These are phyloP conservation scores for Blomia tropicalis DNA, from an alignment of 2,888 invertebrate genomes.

Conservation along the genomic window DNA sequence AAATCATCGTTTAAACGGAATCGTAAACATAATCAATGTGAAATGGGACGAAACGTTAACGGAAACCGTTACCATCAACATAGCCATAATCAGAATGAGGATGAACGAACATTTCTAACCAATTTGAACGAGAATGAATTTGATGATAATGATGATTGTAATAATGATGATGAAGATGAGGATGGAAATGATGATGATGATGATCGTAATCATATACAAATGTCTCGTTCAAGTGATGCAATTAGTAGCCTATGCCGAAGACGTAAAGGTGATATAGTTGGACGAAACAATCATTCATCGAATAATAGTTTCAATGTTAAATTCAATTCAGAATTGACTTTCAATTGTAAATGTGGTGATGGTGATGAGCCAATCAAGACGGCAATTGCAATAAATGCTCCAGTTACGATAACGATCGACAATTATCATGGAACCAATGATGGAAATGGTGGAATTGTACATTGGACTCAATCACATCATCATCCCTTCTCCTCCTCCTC, in stretches of 20 bases:
- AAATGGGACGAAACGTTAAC: background rate
- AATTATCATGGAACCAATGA: background rate
- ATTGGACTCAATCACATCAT: too few relatives aligned
- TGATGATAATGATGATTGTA: background rate
- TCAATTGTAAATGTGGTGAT: too few relatives aligned
- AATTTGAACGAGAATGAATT: background rate
- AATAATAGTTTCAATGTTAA: background rate
- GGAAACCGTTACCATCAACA: too few relatives aligned
- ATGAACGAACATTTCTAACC: conserved; percentile 2
- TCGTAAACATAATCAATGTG: background rate
- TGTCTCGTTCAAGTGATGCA: background rate
- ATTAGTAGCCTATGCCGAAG: background rate
- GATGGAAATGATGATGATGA: too few relatives aligned
- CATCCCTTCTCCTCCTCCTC: too few relatives aligned
- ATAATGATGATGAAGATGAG: background rate
- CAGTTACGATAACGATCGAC: conserved; percentile 2
- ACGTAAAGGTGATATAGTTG: background rate
- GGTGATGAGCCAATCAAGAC: background rate
- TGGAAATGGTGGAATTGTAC: background rate
- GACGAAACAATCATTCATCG: background rate
- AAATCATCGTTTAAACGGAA: background rate
- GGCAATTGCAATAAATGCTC: background rate
- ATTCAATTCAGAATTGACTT: background rate
- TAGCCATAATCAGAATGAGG: background rate
- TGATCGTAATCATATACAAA: background rate